phyloP scores from a whole-genome alignment of 37 sponge, comb jelly and placozoan species.

The Spongilla lacustris region DNA sequence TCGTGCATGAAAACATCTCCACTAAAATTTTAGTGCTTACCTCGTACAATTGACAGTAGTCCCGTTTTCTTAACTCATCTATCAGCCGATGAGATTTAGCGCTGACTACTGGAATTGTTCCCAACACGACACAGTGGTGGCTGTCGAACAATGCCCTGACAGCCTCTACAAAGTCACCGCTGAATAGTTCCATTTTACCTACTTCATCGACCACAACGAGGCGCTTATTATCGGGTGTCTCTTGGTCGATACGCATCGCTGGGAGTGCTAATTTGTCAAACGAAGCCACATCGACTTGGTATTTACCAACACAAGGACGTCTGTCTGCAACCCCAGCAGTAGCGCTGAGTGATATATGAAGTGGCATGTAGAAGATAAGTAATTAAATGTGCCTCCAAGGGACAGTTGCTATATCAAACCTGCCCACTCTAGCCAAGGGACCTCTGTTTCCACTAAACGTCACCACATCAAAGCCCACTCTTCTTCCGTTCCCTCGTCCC shows the following conservation, averaged over 20 bases:
- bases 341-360: neutral
- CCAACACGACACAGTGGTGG: slow-evolving; percentile 25
- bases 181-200: slow-evolving; percentile 74
- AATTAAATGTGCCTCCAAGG: neutral
- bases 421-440: slow-evolving; percentile 57
- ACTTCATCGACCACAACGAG: slow-evolving; percentile 62
- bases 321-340: neutral
- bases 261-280: slow-evolving; percentile 57
- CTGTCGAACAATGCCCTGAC: slow-evolving; percentile 31
- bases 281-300: slow-evolving; percentile 46
- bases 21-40: no score
- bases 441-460: slow-evolving; percentile 53
- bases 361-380: neutral
- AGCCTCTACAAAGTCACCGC: slow-evolving; percentile 21
- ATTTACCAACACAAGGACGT: slow-evolving; percentile 39
- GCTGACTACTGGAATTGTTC: slow-evolving; percentile 45
- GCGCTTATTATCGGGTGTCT: neutral
- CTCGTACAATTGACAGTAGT: slow-evolving; percentile 43
- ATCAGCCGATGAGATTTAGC: slow-evolving; percentile 40
- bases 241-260: neutral
- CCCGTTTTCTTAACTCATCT: slow-evolving; percentile 32
- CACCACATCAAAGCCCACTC: slow-evolving; percentile 78
- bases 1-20: no score
- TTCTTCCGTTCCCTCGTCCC: slow-evolving; percentile 34
- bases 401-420: neutral